Evolutionary conservation across 2,888 invertebrate species (phyloP), one percentile per base, ranked within the genome.

Genomic region (Hydrotaea cyrtoneurina): DNA sequence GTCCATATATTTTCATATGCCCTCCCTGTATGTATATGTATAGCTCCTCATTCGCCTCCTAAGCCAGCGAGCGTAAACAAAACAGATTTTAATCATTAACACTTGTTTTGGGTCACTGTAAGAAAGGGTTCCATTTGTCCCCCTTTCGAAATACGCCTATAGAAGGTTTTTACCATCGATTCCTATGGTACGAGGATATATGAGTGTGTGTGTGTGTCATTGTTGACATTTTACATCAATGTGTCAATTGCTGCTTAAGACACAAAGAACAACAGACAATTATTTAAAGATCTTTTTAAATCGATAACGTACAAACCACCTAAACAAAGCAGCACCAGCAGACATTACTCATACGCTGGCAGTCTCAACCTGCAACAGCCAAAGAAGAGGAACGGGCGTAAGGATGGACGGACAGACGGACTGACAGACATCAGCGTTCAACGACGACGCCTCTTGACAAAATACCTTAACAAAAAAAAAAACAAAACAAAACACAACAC

Each of bases 71-170:
- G 13, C 39, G 1, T 39, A 39, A 39, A 10, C 39, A 10, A 39
- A 43, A 66, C 66, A 82, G 85, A 85, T 85, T 73, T 79, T 82
- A 82, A 85, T 85, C 85, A 85, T 85, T 85, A 85, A 85, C 85
- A 85, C 81, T 85, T 82, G 81, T 82, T 83, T 80, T 71, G 57
- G 57, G 74, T 43, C 72, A 64, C n/a, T 21, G 4, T 36, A 69
- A 26, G 71, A 50, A 80, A 77, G 71, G 78, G 71, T 55, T 55
- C 21, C 55, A 4, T 19, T 55, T 21, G 55, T 11, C 19, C 66
- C n/a, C 66, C 43, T 64, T 64, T 31, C 31, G 31, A 31, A 31
- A 31, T 7, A 31, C 31, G 7, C 31, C 7, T 31, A 4, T 4
- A 31, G 31, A 31, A 31, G 31, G 31, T 31, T 31, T 64, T 11